phyloP scores from a whole-genome alignment of 2,888 invertebrate genomes.

The Epirrhoe tristata region DNA sequence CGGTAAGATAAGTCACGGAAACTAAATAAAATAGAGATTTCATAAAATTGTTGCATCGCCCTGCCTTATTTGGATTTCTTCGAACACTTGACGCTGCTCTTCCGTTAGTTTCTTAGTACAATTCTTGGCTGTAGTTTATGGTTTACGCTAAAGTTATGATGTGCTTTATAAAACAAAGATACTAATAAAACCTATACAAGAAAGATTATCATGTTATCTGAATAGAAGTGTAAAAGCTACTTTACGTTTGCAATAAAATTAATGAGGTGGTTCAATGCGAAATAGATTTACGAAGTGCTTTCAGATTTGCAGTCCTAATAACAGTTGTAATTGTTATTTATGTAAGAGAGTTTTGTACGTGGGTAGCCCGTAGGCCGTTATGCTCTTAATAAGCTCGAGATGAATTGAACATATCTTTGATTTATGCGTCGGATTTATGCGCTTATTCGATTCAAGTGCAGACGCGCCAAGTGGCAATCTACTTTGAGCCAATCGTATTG shows the following conservation, averaged over 20 bases:
- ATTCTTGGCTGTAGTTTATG: not conserved
- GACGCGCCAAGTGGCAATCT: constrained; percentile 43
- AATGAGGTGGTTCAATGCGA: constrained; percentile 43
- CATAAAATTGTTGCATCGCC: constrained; percentile 15
- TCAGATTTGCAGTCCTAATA: constrained; percentile 45
- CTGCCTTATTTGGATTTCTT: constrained; percentile 19
- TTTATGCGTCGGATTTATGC: constrained; percentile 45
- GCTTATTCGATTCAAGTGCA: constrained; percentile 38
- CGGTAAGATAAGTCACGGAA: constrained; percentile 29
- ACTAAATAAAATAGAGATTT: constrained; percentile 18
- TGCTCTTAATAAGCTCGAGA: constrained; percentile 47
- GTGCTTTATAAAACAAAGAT: not conserved
- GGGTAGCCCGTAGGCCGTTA: constrained; percentile 46
- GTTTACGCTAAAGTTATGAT: constrained; percentile 1
- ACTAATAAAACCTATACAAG: not conserved
- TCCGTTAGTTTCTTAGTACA: constrained; percentile 11
- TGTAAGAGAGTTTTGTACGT: constrained; percentile 44
- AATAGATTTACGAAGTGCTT: constrained; percentile 47
- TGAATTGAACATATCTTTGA: constrained; percentile 47
- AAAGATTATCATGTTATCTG: constrained; percentile 15
- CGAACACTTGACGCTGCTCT: constrained; percentile 6
- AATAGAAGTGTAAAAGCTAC: constrained; percentile 25
- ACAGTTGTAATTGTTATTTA: constrained; percentile 49
- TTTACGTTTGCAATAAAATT: constrained; percentile 30
- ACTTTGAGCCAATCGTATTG: constrained; percentile 55